A percentile compares a stretch with the other conserved stretches of the same genome.
phyloP scores from a whole-genome alignment of 2,113 vertebrate species.

The Sigmodon hispidus region DNA sequence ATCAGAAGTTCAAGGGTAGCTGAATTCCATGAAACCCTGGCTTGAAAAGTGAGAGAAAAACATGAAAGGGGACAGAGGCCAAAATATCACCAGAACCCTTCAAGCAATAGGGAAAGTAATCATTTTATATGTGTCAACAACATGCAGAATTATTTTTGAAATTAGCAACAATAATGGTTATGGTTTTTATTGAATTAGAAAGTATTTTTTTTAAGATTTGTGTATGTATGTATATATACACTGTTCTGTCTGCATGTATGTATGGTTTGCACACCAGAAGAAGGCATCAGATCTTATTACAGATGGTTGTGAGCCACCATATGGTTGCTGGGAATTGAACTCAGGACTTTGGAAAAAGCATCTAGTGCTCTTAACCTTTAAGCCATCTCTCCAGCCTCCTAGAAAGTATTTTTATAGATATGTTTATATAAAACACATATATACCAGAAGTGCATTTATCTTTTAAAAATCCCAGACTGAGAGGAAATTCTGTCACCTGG shows the following conservation, averaged over 20 bases:
- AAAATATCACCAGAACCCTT: conserved; percentile 16
- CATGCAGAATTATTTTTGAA: conserved; percentile 31
- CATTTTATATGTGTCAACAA: conserved; percentile 38
- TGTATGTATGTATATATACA: too few relatives aligned
- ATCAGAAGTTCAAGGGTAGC: background rate
- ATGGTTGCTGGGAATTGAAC: too few relatives aligned
- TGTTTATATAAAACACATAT: background rate
- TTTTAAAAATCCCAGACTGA: background rate
- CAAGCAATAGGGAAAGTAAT: background rate
- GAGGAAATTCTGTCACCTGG: background rate
- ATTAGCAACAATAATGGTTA: background rate
- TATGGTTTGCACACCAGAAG: too few relatives aligned
- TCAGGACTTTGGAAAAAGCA: too few relatives aligned
- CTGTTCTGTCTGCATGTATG: too few relatives aligned
- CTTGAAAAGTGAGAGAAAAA: background rate
- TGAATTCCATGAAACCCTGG: background rate
- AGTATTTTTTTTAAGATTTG: too few relatives aligned
- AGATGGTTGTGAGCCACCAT: too few relatives aligned
- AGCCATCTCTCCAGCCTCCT: too few relatives aligned
- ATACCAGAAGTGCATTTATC: background rate
- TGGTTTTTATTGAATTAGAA: conserved; percentile 23
- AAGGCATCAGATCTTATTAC: too few relatives aligned
- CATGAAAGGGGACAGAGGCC: background rate
- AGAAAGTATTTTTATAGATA: background rate
- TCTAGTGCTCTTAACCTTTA: too few relatives aligned